Evolutionary conservation across 2,113 vertebrate species (phyloP).

Genomic region (Phalacrocorax carbo): DNA sequence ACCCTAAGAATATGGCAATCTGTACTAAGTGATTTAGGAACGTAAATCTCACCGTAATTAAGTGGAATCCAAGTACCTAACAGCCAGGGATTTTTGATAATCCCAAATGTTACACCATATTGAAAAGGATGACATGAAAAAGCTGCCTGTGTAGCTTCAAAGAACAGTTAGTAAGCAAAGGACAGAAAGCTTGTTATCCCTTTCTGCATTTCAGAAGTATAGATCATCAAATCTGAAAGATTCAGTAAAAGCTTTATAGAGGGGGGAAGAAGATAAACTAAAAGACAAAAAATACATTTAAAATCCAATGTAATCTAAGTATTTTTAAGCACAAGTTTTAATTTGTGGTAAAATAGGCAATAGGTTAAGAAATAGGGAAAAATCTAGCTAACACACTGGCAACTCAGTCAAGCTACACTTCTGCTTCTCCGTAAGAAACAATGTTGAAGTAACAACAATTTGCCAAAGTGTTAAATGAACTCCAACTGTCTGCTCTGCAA

Average conservation of each 20-base stretch:
- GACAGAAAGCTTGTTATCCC: background rate
- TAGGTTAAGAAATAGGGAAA: background rate
- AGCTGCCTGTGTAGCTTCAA: background rate
- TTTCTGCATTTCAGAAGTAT: background rate
- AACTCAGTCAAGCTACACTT: background rate
- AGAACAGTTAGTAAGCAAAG: background rate
- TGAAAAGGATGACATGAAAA: background rate
- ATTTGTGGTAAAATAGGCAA: background rate
- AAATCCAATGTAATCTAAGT: background rate
- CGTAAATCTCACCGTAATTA: constrained; percentile 5
- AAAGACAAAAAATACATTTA: background rate
- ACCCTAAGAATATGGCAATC: background rate
- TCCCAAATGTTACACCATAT: background rate
- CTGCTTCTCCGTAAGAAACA: background rate
- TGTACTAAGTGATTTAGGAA: background rate
- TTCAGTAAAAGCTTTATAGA: background rate
- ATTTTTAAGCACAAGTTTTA: background rate
- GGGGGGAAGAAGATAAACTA: background rate
- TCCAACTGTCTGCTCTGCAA: background rate
- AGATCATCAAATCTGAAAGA: background rate
- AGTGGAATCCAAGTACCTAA: background rate
- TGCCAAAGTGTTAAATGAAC: constrained; percentile 14
- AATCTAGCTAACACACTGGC: background rate
- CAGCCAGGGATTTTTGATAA: background rate
- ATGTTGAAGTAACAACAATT: background rate